These are phyloP conservation scores for Pediacus dermestoides DNA, from an alignment of 2,888 invertebrate species.

Conservation along the genomic window DNA sequence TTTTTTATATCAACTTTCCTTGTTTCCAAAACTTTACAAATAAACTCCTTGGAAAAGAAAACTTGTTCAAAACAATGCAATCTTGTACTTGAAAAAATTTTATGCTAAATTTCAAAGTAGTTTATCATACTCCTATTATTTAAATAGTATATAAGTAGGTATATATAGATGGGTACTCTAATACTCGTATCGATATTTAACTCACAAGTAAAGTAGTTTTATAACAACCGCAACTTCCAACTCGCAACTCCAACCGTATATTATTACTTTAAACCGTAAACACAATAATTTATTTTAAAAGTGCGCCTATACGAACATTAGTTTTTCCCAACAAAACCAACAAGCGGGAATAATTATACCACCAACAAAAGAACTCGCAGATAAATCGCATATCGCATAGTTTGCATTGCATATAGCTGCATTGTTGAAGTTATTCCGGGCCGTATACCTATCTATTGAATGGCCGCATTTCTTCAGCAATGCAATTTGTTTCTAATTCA, in stretches of 20 bases:
- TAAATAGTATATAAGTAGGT: no score
- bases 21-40: no score
- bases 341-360: constrained; percentile 24
- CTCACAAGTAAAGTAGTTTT: no score
- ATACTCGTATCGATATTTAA: no score
- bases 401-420: constrained; percentile 27
- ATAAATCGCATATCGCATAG: constrained; percentile 29
- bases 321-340: constrained; percentile 26
- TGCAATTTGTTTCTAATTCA: constrained; percentile 14
- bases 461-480: constrained; percentile 7
- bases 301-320: constrained; percentile 28
- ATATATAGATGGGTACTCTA: no score
- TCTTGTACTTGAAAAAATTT: no score
- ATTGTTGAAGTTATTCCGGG: constrained; percentile 28
- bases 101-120: no score
- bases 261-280: constrained; percentile 27
- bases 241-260: constrained; percentile 8
- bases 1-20: no score
- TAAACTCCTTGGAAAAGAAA: no score
- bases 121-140: no score
- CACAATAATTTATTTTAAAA: constrained; percentile 29
- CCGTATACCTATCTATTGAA: constrained; percentile 16
- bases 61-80: no score
- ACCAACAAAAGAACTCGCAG: constrained; percentile 28
- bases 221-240: no score